A percentile compares a stretch with the other conserved stretches of the same genome.
phyloP scores from a whole-genome alignment of 2,113 vertebrate species.

The Copsychus sechellarum region DNA sequence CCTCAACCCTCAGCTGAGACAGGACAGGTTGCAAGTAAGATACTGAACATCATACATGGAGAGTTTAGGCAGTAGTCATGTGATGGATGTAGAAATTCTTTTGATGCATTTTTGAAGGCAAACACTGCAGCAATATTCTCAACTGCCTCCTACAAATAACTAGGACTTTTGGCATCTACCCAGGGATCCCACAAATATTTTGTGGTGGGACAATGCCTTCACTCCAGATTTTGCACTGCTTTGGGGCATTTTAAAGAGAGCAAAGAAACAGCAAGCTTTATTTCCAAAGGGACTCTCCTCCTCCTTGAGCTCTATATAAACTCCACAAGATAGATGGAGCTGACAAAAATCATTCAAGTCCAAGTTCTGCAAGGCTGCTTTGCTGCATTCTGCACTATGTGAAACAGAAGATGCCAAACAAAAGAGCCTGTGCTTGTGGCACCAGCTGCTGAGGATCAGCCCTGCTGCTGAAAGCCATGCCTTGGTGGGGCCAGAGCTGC shows the following conservation, averaged over 20 bases:
- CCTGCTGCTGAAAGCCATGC: background rate
- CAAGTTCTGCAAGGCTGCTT: background rate
- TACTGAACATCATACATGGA: background rate
- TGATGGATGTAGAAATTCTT: slow-evolving; percentile 5
- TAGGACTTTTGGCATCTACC: background rate
- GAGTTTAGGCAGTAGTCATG: background rate
- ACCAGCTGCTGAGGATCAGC: background rate
- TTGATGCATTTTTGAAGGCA: slow-evolving; percentile 36
- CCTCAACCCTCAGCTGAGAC: background rate
- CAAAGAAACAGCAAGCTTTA: background rate
- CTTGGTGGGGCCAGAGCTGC: background rate
- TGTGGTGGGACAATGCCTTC: background rate
- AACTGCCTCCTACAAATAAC: background rate
- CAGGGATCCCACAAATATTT: slow-evolving; percentile 42
- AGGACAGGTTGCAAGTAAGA: background rate
- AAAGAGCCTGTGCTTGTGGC: background rate
- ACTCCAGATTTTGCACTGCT: background rate
- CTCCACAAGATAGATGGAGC: background rate
- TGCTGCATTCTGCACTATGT: fast-evolving
- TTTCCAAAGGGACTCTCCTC: background rate
- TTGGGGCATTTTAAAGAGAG: background rate
- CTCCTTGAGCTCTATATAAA: slow-evolving; percentile 5
- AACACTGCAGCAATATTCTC: slow-evolving; percentile 11
- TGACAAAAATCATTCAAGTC: background rate
- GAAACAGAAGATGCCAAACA: background rate